These are phyloP conservation scores for Sinocyclocheilus maitianheensis DNA, from an alignment of 2,113 vertebrate species.

Conservation along the genomic window DNA sequence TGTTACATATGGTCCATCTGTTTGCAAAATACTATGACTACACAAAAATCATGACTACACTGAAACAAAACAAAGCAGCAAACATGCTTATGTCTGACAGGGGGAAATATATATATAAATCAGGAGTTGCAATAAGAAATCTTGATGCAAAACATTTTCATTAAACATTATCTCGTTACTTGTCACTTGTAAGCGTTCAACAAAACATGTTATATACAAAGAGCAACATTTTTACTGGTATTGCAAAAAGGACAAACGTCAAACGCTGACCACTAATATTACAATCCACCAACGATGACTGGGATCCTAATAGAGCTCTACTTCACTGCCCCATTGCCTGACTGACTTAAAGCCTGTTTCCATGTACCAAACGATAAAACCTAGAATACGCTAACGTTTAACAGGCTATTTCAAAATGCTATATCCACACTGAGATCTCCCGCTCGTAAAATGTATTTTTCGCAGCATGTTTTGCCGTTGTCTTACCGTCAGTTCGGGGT, in stretches of 20 bases:
- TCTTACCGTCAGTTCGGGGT: slow-evolving; percentile 87
- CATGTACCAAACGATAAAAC: slow-evolving; percentile 8
- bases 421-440: not conserved
- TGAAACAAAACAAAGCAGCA: not conserved
- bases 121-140: not conserved
- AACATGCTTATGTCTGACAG: not conserved
- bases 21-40: slow-evolving; percentile 16
- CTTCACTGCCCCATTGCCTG: slow-evolving; percentile 20
- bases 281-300: not conserved
- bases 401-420: not conserved
- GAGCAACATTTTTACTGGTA: not conserved
- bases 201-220: not conserved
- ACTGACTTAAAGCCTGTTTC: slow-evolving; percentile 12
- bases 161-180: too few relatives aligned
- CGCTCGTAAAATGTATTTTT: not conserved
- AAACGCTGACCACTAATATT: not conserved
- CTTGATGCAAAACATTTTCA: not conserved
- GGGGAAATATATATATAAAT: not conserved
- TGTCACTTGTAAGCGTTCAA: not conserved
- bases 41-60: not conserved
- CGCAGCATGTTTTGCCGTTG: not conserved
- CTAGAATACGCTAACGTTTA: not conserved
- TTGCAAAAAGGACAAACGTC: not conserved
- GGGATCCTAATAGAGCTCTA: not conserved
- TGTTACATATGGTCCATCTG: slow-evolving; percentile 11